Base-by-base conservation (phyloP, 2,888 invertebrate species). In the Orchesella flavescens region DNA sequence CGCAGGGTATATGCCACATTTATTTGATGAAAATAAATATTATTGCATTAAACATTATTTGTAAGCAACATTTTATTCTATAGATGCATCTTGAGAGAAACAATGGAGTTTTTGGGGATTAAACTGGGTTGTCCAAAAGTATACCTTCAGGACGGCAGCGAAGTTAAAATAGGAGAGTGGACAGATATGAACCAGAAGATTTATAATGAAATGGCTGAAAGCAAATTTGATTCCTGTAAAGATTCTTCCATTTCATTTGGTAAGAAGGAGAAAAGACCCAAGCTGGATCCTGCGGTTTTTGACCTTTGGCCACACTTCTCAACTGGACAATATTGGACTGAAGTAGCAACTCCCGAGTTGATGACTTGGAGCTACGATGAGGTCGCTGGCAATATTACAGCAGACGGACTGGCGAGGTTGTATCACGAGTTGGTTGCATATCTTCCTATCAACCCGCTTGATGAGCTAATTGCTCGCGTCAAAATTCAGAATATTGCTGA, bases 401-500 rank as follows among this genome's bases (percentile, higher is more conserved):
- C 7, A 24, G 15, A 49, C 21, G 53, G 53, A 2, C 24, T 69
- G 4, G 69, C 69, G 7, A n/a, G 69, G 15, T 19, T 69, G 17
- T 69, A 15, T 23, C 69, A 69, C 53, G 69, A 69, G 21, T 23
- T 69, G n/a, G 2, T 3, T 23, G 5, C 19, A 13, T 24, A 53
- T 10, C n/a, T 69, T 9, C 69, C 69, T 19, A 53, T 69, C 23
- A 69, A 69, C n/a, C 53, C 69, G 2, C 7, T 69, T 21, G 69
- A 69, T 9, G 69, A 69, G 2, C 9, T 69, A 10, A n/a, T 49
- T 7, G n/a, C 5, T 55, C 55, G 55, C 55, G 10, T 55, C n/a
- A n/a, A n/a, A n/a, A n/a, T n/a, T n/a, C n/a, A n/a, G n/a, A n/a
- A n/a, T n/a, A n/a, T n/a, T n/a, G n/a, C n/a, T n/a, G n/a, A n/a